Evolutionary conservation across 2,113 vertebrate genomes (phyloP).

Genomic region (Diphyllodes magnificus): DNA sequence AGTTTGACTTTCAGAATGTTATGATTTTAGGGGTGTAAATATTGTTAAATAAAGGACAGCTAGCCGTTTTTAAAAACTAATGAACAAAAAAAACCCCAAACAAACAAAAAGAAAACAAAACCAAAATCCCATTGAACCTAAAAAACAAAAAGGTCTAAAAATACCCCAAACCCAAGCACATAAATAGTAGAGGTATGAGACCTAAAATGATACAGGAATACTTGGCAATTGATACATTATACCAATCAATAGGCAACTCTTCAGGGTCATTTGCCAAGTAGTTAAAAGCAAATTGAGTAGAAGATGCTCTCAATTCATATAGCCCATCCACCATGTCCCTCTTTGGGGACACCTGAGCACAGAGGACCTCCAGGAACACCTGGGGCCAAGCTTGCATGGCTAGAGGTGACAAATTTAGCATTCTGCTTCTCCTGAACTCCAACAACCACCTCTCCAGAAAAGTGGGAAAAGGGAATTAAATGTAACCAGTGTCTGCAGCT

Average conservation of each 20-base stretch:
- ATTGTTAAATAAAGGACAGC: neutral
- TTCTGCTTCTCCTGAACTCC: neutral
- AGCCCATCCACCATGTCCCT: neutral
- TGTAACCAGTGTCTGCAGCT: neutral
- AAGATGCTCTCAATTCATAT: neutral
- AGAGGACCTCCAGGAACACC: neutral
- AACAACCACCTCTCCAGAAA: neutral
- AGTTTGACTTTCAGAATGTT: neutral
- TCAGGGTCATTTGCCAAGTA: neutral
- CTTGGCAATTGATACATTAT: fast-evolving
- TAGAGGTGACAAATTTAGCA: neutral
- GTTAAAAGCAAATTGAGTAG: neutral
- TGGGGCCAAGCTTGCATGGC: neutral
- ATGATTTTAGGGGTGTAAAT: neutral
- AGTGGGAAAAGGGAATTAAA: neutral
- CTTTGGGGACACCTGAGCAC: neutral
- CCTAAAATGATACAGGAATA: neutral
- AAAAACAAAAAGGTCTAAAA: neutral
- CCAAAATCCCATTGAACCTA: fast-evolving
- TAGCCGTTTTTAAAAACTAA: neutral
- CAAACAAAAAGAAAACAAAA: neutral
- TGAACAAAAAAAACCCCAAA: neutral
- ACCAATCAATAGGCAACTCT: fast-evolving
- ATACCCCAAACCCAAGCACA: neutral
- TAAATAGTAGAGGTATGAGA: neutral